These are phyloP conservation scores for Lerema accius DNA, from an alignment of 1,140 invertebrate genomes.

Conservation along the genomic window DNA sequence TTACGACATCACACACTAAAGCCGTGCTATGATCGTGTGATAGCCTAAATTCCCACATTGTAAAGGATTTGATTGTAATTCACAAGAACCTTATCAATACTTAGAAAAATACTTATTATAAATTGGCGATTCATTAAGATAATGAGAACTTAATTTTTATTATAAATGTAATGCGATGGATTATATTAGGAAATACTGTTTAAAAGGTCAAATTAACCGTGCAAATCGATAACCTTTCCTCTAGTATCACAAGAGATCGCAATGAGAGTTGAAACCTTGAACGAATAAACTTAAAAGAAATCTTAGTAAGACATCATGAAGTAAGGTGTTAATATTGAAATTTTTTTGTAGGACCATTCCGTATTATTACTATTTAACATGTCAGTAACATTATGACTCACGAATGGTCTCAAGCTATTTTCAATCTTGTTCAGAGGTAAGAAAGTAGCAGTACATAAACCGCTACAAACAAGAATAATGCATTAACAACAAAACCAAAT, in stretches of 20 bases:
- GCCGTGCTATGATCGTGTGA: conserved; percentile 57
- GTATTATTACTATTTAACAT: no score
- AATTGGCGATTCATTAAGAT: background rate
- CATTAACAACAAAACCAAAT: no score
- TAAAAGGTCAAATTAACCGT: conserved; percentile 8
- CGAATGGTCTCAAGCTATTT: no score
- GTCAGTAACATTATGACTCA: no score
- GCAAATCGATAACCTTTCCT: conserved; percentile 18
- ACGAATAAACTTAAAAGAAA: conserved; percentile 19
- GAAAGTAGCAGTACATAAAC: no score
- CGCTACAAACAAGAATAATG: no score
- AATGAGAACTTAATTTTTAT: background rate
- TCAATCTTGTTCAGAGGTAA: no score
- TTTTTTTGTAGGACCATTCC: no score
- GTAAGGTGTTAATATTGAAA: no score
- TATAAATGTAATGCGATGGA: background rate
- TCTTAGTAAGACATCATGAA: no score
- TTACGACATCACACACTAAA: conserved; percentile 68
- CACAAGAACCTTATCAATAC: conserved; percentile 30
- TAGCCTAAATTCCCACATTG: conserved; percentile 53
- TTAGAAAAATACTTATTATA: background rate
- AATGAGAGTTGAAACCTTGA: background rate
- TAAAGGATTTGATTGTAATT: conserved; percentile 36
- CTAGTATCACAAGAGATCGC: background rate
- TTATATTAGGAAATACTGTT: conserved; percentile 10